Evolutionary conservation across 2,797 vertebrate genomes (phyloP).

Genomic region (Enteromius radiatus): DNA sequence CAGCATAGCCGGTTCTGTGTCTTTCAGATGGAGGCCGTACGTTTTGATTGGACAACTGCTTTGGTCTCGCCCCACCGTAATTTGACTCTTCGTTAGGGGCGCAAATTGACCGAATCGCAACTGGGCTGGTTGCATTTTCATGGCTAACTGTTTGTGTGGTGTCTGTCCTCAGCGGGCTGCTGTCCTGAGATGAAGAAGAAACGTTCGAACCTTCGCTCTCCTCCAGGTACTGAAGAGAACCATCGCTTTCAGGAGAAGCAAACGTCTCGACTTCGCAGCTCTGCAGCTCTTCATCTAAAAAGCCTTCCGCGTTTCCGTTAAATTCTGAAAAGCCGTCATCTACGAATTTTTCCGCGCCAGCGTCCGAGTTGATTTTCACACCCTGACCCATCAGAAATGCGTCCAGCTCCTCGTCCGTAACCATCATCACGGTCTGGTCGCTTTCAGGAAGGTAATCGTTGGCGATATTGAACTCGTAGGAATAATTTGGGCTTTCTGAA

Average conservation of each 20-base stretch:
- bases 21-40: conserved; percentile 65
- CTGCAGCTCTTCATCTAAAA: conserved; percentile 61
- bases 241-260: conserved; percentile 72
- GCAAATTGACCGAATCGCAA: conserved; percentile 59
- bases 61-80: conserved; percentile 87
- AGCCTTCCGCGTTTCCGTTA: conserved; percentile 52
- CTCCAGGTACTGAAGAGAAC: conserved; percentile 59
- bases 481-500: conserved; percentile 70
- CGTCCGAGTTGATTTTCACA: conserved; percentile 62
- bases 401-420: conserved; percentile 93
- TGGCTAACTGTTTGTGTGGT: conserved; percentile 27
- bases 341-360: conserved; percentile 60
- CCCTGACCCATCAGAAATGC: conserved; percentile 86
- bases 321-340: conserved; percentile 64
- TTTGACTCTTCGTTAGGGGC: conserved; percentile 65
- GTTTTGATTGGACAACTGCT: conserved; percentile 78
- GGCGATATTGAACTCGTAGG: conserved; percentile 61
- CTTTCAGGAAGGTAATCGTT: conserved; percentile 79
- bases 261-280: conserved; percentile 62
- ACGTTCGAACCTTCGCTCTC: conserved; percentile 58
- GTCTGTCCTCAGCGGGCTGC: conserved; percentile 56
- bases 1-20: conserved; percentile 49
- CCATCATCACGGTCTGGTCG: conserved; percentile 77
- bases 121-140: conserved; percentile 59
- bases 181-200: conserved; percentile 62